Evolutionary conservation across 2,113 vertebrate species (phyloP), one percentile per base, ranked within the genome.

Genomic region (Hirundichthys speculiger): DNA sequence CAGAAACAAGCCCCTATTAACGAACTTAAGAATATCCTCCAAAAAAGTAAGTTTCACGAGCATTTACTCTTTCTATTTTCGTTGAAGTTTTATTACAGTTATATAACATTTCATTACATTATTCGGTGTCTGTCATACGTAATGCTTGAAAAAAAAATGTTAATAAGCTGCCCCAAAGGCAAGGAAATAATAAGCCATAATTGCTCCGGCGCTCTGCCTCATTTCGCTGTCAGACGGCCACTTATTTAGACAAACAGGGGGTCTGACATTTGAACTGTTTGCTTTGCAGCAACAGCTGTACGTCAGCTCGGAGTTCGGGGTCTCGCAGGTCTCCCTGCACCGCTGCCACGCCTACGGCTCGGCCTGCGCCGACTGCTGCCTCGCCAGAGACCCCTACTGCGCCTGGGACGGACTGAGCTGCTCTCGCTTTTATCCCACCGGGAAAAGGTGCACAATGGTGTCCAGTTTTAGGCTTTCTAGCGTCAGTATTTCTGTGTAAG

Each of bases 391-490:
- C 56, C 98, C 98, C 0, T 99, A 99, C 89, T 99, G 98, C 0
- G 97, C 98, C 69, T 99, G 98, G 98, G 98, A 99, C 2, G 98
- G 98, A n/a, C 93, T 86, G 63, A 94, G 94, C 79, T 99, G 98
- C 88, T 98, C 98, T 7, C 94, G 95, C 62, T 99, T 98, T 84
- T 99, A 98, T 54, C 96, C 95, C 42, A 96, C 94, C 1, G 95
- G 96, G 6, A 99, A 99, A 86, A 95, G 97, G 98, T 99, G 64
- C 86, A 47, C 30, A 55, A 10, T 24, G 6, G 1, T 56, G 66
- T 42, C 27, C 25, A 77, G 43, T 42, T 30, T 43, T 6, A 45
- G 34, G 22, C 5, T 3, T 48, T 16, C 16, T 12, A 34, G 20
- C 42, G 6, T 45, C 11, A 10, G 30, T 10, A 34, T 34, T 10